Base-by-base conservation (phyloP, 2,888 invertebrate species). In the Chromoteleia sp. region DNA sequence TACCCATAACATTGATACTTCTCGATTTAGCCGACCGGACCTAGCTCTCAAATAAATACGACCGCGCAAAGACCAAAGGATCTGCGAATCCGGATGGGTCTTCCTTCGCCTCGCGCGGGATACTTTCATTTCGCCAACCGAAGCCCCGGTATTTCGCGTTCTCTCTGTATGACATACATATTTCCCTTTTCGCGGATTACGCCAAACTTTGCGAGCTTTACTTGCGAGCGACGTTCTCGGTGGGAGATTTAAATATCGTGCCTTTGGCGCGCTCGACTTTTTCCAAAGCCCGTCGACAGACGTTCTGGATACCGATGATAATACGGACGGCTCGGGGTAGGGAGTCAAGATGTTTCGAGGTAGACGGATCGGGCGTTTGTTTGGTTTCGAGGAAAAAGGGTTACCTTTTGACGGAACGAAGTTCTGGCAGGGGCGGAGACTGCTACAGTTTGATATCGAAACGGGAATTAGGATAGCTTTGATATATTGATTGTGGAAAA, bases 111-210 rank as follows among this genome's bases (percentile, higher is more conserved):
- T 73, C 39, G 45, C 45, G 45, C 43, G 54, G 56, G 67, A 74
- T 80, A 80, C 74, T 80, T 80, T 61, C 79, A 74, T 73, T 79
- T 56, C 59, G 12, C n/a, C n/a, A 67, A 48, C 71, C 41, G 79
- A 79, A 79, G 79, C 79, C 79, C 73, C 25, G 67, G 59, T 61
- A 79, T 79, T 79, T 59, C 52, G 59, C 45, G 73, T 58, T 50
- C 19, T 56, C 54, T 63, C 12, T 45, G 5, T 52, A 74, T 73
- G 73, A 73, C 73, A 56, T 58, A 73, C 73, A 59, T 74, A 74
- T 67, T 67, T 67, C 73, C 63, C 25, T 73, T 74, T 74, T 59
- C 67, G 45, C 73, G 68, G 79, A 79, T 79, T 73, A 79, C 59
- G 50, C 52, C 73, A 73, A 79, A 73, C 6, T 79, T 73, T 56